phyloP scores from a whole-genome alignment of 1,140 invertebrate genomes.

The Tetragonula clypearis region DNA sequence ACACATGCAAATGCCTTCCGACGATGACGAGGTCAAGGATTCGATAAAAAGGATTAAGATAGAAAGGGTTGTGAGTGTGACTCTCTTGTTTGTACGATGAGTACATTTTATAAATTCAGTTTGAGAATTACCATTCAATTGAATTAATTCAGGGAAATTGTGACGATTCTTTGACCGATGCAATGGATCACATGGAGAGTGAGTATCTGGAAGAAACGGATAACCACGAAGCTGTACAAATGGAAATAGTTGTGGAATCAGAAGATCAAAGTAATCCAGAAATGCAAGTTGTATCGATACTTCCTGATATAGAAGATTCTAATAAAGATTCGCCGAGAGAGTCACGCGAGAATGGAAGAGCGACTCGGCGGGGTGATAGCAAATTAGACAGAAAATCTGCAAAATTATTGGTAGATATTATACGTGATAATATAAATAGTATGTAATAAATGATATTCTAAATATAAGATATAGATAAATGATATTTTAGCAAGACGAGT shows the following conservation, averaged over 20 bases:
- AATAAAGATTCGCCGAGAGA: conserved; percentile 50
- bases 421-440: background rate
- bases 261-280: conserved; percentile 62
- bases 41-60: conserved; percentile 64
- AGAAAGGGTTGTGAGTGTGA: conserved; percentile 41
- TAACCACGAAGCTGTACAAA: conserved; percentile 64
- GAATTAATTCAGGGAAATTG: conserved; percentile 42
- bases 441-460: background rate
- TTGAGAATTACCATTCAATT: background rate
- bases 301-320: conserved; percentile 46
- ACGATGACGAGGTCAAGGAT: conserved; percentile 59
- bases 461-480: background rate
- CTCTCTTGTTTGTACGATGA: background rate
- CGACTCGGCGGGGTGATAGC: background rate
- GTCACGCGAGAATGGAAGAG: conserved; percentile 20
- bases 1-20: conserved; percentile 53
- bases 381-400: conserved; percentile 31
- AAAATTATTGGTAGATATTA: conserved; percentile 28
- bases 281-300: conserved; percentile 24
- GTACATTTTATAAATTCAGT: background rate
- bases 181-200: conserved; percentile 75
- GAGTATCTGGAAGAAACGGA: conserved; percentile 68
- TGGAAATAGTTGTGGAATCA: conserved; percentile 72
- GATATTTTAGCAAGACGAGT: conserved; percentile 39
- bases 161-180: conserved; percentile 71